Evolutionary conservation across 2,113 vertebrate genomes (phyloP).

Genomic region (Rostratula benghalensis): DNA sequence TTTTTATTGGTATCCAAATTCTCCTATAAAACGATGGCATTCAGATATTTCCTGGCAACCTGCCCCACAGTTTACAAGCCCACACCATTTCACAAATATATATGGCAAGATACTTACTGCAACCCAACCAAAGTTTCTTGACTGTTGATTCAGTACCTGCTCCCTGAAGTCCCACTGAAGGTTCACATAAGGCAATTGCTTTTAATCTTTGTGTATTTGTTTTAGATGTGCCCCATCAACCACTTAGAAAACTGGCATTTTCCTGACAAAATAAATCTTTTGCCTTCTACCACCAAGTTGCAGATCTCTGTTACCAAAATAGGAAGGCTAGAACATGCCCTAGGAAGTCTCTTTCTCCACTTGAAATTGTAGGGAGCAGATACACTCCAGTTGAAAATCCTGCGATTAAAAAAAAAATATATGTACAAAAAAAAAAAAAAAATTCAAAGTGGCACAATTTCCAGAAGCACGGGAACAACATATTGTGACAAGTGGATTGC

Average conservation of each 20-base stretch:
- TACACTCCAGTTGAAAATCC: neutral
- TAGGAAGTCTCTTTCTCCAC: neutral
- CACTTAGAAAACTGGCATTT: slow-evolving; percentile 28
- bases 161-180: neutral
- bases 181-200: neutral
- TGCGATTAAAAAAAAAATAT: neutral
- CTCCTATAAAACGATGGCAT: rapidly evolving
- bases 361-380: slow-evolving; percentile 12
- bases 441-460: neutral
- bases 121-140: neutral
- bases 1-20: neutral
- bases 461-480: neutral
- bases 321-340: slow-evolving; percentile 45
- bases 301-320: slow-evolving; percentile 16
- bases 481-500: neutral
- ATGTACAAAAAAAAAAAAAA: neutral
- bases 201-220: slow-evolving; percentile 39
- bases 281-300: slow-evolving; percentile 23
- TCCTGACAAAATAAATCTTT: slow-evolving; percentile 53
- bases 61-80: neutral
- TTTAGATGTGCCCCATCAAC: slow-evolving; percentile 8
- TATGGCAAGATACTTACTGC: neutral
- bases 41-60: neutral
- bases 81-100: neutral
- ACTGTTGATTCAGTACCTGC: neutral